Evolutionary conservation across 2,888 invertebrate genomes (phyloP), one percentile per base, ranked within the genome.

Genomic region (Leistus spinibarbis): DNA sequence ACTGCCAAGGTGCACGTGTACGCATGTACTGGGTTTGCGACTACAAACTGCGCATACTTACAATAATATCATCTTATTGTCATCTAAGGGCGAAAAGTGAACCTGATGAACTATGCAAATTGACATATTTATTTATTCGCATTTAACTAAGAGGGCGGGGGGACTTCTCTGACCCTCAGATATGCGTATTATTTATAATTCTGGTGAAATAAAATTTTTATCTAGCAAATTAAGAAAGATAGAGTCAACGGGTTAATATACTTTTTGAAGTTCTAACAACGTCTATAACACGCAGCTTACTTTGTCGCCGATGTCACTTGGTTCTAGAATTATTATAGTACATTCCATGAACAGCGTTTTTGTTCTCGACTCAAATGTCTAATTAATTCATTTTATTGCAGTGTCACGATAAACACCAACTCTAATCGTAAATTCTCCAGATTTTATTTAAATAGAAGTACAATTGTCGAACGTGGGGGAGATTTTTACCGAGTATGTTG

Each of bases 371-470:
- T 65, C 24, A 23, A 20, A 72, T 57, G 72, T 72, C 72, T 72
- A 72, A 72, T 72, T 66, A 72, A 72, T 65, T 72, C 72, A 66
- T 72, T 72, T 72, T 65, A 72, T 64, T 65, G 56, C 64, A 57
- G 56, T 72, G 66, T 66, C 16, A 65, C 72, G 72, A 72, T 72
- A 72, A 72, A 72, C 72, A 57, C 66, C 56, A 27, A 57, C 65
- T 72, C 65, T 72, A 72, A 72, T 72, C 72, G 72, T 72, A 72
- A 72, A 72, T 72, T 72, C 65, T 40, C 16, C 66, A 54, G 72
- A 72, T 72, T 72, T 72, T 65, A 65, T 66, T 72, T 65, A 72
- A 72, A 72, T 72, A 72, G 56, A 72, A 57, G 65, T 72, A 66
- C 65, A 72, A 72, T 72, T 66, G 65, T 57, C 64, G 64, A 40